phyloP scores from a whole-genome alignment of 2,797 vertebrate species.

The Lepilemur ruficaudatus region DNA sequence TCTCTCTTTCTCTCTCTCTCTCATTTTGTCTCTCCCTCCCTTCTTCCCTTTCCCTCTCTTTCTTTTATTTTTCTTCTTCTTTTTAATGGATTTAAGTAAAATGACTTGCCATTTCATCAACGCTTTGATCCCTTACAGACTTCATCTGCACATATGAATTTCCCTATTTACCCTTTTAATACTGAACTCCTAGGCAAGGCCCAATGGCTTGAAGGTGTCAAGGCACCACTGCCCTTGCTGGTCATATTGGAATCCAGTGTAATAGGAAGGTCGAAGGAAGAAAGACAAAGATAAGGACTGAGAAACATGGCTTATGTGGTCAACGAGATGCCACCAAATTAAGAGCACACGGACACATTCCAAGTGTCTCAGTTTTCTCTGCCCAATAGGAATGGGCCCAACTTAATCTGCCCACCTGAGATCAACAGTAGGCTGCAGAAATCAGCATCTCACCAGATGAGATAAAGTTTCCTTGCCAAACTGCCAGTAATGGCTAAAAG shows the following conservation, averaged over 20 bases:
- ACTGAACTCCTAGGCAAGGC: neutral
- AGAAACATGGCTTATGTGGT: fast-evolving
- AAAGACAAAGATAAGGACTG: neutral
- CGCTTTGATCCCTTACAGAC: neutral
- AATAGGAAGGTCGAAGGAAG: neutral
- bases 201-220: neutral
- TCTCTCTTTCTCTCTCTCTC: neutral
- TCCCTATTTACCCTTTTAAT: neutral
- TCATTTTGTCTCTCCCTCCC: too few species aligned
- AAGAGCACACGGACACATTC: neutral
- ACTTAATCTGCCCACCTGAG: neutral
- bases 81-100: neutral
- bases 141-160: neutral
- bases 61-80: neutral
- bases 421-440: neutral
- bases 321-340: neutral
- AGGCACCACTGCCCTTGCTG: neutral
- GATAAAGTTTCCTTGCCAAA: neutral
- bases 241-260: neutral
- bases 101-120: neutral
- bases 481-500: neutral
- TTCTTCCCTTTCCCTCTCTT: too few species aligned
- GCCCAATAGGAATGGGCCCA: too few species aligned
- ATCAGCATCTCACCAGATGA: neutral
- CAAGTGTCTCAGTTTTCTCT: neutral